Evolutionary conservation across 2,113 vertebrate genomes (phyloP).

Genomic region (Toxotes chatareus): DNA sequence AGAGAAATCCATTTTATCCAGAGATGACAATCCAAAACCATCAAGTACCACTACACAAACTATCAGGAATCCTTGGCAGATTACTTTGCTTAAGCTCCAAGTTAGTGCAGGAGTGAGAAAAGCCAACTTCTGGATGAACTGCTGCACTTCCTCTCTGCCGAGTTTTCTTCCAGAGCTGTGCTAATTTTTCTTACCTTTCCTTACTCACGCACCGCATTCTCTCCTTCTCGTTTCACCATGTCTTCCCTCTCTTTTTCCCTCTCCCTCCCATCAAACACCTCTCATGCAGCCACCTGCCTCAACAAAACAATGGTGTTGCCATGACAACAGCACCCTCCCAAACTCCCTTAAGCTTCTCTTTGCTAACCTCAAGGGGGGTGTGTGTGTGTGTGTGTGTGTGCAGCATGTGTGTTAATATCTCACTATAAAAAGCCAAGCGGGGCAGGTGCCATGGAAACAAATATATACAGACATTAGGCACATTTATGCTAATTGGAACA

Average conservation of each 20-base stretch:
- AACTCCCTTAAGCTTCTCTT: constrained; percentile 50
- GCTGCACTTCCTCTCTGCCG: not conserved
- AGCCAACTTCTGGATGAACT: not conserved
- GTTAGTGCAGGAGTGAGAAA: not conserved
- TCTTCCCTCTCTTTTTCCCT: constrained; percentile 59
- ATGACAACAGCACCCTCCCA: constrained; percentile 71
- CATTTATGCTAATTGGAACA: not conserved
- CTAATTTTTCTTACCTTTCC: constrained; percentile 30
- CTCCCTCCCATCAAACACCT: constrained; percentile 49
- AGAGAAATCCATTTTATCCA: constrained; percentile 1
- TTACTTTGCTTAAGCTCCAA: not conserved
- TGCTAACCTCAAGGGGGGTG: constrained; percentile 42
- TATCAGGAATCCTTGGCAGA: constrained; percentile 3
- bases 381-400: constrained; percentile 27
- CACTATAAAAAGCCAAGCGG: constrained; percentile 34
- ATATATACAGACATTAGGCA: not conserved
- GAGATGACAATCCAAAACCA: too few species aligned
- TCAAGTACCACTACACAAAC: not conserved
- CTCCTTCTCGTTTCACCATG: constrained; percentile 26
- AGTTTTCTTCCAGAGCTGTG: not conserved
- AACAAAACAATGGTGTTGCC: constrained; percentile 75
- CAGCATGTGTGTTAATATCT: constrained; percentile 56
- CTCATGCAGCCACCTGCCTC: constrained; percentile 71
- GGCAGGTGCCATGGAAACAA: constrained; percentile 51
- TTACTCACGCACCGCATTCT: not conserved